Conservation (phyloP, 2,113 vertebrate species). For the Brienomyrus brachyistius region DNA sequence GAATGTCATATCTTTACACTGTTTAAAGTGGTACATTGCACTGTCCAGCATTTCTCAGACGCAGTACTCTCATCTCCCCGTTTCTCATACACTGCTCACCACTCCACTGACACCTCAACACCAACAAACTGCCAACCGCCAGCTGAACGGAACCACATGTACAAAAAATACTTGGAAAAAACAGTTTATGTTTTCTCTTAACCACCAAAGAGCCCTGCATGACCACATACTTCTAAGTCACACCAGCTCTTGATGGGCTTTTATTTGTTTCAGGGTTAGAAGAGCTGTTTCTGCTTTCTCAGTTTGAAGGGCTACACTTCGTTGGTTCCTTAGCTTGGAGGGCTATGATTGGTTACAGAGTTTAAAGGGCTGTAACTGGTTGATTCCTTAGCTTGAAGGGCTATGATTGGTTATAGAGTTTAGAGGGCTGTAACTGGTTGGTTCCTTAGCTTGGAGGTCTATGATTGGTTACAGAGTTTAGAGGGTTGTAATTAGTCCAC, state of each 20-base stretch:
- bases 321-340: too few species aligned
- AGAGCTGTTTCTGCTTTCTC: background rate
- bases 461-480: background rate
- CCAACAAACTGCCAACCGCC: background rate
- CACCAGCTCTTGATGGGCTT: background rate
- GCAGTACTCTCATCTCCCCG: background rate
- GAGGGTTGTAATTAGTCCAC: background rate
- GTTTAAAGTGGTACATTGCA: background rate
- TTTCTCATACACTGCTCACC: background rate
- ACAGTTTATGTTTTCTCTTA: background rate
- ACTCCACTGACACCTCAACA: background rate
- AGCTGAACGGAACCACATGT: background rate
- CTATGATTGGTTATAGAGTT: too few species aligned
- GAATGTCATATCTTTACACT: background rate
- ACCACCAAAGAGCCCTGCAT: background rate
- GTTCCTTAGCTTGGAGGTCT: too few species aligned
- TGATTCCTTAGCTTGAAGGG: too few species aligned
- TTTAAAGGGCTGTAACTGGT: too few species aligned
- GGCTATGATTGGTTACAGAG: too few species aligned
- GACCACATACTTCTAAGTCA: conserved; percentile 2
- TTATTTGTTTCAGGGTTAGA: background rate
- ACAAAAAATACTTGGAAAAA: background rate
- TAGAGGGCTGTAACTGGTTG: too few species aligned
- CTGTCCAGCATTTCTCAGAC: background rate
- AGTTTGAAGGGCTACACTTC: background rate